A percentile compares a stretch with the other conserved stretches of the same genome.
Evolutionary conservation across 2,888 invertebrate genomes (phyloP).

Genomic region (Heliconius charithonia): DNA sequence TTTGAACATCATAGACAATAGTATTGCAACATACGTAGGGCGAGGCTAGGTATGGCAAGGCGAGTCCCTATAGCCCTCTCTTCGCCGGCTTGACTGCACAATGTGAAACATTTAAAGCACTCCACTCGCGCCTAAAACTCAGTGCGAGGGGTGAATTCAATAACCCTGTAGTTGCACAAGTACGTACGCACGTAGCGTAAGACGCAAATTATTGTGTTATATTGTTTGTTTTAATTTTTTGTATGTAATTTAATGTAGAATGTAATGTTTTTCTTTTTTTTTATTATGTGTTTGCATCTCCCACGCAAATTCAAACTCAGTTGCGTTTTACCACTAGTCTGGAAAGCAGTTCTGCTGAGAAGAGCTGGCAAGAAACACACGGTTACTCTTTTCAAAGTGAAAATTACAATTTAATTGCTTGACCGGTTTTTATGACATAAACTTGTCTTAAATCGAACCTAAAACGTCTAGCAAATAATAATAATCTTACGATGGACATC

Average conservation of each 20-base stretch:
- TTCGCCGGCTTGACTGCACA: conserved; percentile 33
- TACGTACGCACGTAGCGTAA: not conserved
- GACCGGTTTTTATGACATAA: too few species aligned
- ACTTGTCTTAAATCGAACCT: too few species aligned
- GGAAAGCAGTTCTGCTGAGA: too few species aligned
- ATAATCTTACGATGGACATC: too few species aligned
- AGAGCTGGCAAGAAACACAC: too few species aligned
- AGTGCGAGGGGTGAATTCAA: conserved; percentile 31
- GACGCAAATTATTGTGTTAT: not conserved
- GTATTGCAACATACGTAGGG: not conserved
- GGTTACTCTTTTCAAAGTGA: too few species aligned
- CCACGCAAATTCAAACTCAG: not conserved
- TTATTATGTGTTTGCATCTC: not conserved
- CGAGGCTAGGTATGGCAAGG: conserved; percentile 9
- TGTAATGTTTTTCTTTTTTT: not conserved
- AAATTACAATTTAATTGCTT: too few species aligned
- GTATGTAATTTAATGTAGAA: too few species aligned
- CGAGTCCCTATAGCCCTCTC: conserved; percentile 11
- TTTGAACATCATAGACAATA: conserved; percentile 8
- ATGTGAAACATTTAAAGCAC: conserved; percentile 25
- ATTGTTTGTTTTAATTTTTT: not conserved
- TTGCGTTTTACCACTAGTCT: not conserved
- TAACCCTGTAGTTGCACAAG: conserved; percentile 3
- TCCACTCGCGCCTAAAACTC: conserved; percentile 30
- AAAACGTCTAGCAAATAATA: not conserved